A percentile compares a stretch with the other conserved stretches of the same genome.
Evolutionary conservation across 2,888 invertebrate species (phyloP).

Genomic region (Scaeva pyrastri): DNA sequence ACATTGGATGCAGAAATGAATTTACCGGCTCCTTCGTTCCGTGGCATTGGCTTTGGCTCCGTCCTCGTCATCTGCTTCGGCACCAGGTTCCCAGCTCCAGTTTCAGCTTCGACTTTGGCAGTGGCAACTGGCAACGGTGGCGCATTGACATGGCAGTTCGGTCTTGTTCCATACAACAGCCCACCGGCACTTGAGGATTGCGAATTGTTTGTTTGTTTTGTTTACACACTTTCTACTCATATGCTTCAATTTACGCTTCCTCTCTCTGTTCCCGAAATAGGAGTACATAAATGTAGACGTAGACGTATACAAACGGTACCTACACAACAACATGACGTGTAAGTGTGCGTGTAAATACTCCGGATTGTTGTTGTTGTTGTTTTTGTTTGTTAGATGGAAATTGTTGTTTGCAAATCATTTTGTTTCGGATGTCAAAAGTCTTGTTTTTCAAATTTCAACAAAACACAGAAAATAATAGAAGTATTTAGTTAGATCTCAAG

Average conservation of each 20-base stretch:
- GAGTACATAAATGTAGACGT: not conserved
- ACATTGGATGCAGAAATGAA: slow-evolving; percentile 15
- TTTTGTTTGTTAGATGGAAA: not conserved
- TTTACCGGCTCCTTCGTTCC: not conserved
- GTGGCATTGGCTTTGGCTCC: too few species aligned
- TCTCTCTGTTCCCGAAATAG: not conserved
- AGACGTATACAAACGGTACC: not conserved
- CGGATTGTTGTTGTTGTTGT: not conserved
- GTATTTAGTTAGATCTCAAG: slow-evolving; percentile 23
- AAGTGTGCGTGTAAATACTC: not conserved
- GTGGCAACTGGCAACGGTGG: too few species aligned
- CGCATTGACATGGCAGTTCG: slow-evolving; percentile 14
- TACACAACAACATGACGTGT: not conserved
- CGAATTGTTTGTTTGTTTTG: slow-evolving; percentile 37
- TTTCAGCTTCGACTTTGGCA: too few species aligned
- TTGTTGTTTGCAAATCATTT: slow-evolving; percentile 59
- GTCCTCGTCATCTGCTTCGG: not conserved
- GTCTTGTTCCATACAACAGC: slow-evolving; percentile 21
- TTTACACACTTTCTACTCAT: slow-evolving; percentile 44
- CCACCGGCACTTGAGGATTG: slow-evolving; percentile 21
- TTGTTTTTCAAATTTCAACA: slow-evolving; percentile 25
- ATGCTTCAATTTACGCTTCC: slow-evolving; percentile 30
- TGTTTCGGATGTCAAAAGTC: slow-evolving; percentile 51
- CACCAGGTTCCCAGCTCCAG: too few species aligned
- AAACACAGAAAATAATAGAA: slow-evolving; percentile 16